Percentiles rank a stretch among this genome's conserved stretches.
phyloP scores from a whole-genome alignment of 2,888 invertebrate genomes.

The Choreutis nemorana region DNA sequence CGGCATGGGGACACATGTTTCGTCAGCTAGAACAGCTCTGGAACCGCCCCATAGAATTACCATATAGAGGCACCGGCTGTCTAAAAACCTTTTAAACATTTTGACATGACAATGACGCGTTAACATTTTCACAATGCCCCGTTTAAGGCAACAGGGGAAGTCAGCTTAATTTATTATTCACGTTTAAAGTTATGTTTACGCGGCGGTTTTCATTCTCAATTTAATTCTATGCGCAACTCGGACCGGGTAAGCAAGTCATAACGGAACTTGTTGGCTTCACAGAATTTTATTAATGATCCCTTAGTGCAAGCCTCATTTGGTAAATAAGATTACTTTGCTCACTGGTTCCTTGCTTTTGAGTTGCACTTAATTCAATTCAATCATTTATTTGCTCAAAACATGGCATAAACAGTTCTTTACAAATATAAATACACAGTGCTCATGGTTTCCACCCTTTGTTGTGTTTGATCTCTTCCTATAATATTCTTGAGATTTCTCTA shows the following conservation, averaged over 20 bases:
- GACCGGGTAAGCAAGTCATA: slow-evolving; percentile 30
- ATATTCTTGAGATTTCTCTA: no score
- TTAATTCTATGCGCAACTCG: no score
- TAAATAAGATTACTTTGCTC: no score
- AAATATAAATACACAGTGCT: no score
- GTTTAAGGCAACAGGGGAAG: slow-evolving; percentile 44
- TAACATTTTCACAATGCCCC: slow-evolving; percentile 48
- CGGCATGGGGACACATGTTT: slow-evolving; percentile 54
- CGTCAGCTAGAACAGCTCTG: slow-evolving; percentile 45
- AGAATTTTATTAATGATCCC: slow-evolving; percentile 41
- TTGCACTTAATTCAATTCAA: background rate
- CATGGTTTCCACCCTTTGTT: no score
- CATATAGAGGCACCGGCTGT: slow-evolving; percentile 44
- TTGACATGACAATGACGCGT: slow-evolving; percentile 57
- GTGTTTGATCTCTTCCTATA: no score
- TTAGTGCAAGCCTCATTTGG: slow-evolving; percentile 9
- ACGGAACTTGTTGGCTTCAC: slow-evolving; percentile 38
- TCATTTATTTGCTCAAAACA: no score
- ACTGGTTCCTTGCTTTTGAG: background rate
- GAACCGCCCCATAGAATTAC: slow-evolving; percentile 43
- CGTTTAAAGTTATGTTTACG: slow-evolving; percentile 13
- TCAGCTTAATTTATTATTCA: slow-evolving; percentile 30
- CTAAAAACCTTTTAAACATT: slow-evolving; percentile 40
- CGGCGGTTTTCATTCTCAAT: no score
- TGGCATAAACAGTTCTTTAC: no score